Evolutionary conservation across 2,113 vertebrate genomes (phyloP).

Genomic region (Ammodytes dubius): DNA sequence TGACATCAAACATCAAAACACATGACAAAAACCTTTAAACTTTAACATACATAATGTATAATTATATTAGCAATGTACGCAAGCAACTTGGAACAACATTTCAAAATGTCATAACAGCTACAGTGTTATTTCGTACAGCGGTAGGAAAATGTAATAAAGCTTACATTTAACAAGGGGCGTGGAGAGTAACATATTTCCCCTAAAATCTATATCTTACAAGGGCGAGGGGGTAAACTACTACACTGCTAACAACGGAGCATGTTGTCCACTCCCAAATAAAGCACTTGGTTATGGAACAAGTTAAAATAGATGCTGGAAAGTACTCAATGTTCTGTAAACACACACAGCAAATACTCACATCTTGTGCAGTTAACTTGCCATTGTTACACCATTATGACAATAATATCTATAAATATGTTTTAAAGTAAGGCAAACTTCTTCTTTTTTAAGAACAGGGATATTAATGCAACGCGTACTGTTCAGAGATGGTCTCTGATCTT

Average conservation of each 20-base stretch:
- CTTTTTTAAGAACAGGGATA: neutral
- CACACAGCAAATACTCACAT: neutral
- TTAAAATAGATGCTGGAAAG: neutral
- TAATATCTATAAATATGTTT: neutral
- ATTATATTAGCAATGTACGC: neutral
- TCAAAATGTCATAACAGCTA: neutral
- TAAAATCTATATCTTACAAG: constrained; percentile 43
- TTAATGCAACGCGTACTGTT: neutral
- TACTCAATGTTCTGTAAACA: neutral
- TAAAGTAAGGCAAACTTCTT: neutral
- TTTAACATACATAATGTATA: neutral
- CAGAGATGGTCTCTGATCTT: constrained; percentile 75
- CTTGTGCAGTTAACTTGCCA: neutral
- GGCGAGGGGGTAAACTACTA: neutral
- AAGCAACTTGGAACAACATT: neutral
- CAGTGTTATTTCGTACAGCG: neutral
- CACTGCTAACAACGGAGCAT: neutral
- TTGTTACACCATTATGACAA: neutral
- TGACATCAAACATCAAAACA: constrained; percentile 2
- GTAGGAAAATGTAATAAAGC: constrained; percentile 29
- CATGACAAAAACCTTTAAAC: neutral
- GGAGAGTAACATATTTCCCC: constrained; percentile 18
- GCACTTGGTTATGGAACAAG: neutral
- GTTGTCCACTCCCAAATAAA: neutral
- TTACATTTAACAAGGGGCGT: constrained; percentile 25